A percentile compares a stretch with the other conserved stretches of the same genome.
Evolutionary conservation across 2,797 vertebrate genomes (phyloP).

Genomic region (Emydoidea blandingii): DNA sequence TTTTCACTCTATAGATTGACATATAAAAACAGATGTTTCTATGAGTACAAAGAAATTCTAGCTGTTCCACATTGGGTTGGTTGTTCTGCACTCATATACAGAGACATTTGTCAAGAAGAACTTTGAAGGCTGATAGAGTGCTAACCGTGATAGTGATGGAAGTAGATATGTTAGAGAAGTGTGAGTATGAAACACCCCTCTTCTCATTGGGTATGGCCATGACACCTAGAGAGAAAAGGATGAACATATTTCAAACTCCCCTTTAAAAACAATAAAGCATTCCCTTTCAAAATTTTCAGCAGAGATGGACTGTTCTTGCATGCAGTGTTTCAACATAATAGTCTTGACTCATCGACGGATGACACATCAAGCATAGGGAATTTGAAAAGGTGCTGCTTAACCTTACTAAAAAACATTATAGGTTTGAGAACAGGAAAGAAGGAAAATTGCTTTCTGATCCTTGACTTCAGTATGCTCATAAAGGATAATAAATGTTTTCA

Average conservation of each 20-base stretch:
- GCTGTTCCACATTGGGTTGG: slow-evolving; percentile 30
- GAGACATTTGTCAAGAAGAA: neutral
- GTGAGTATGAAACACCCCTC: neutral
- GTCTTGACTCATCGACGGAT: slow-evolving; percentile 84
- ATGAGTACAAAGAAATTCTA: slow-evolving; percentile 62
- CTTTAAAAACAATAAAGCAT: slow-evolving; percentile 44
- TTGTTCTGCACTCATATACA: neutral
- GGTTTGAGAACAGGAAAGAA: slow-evolving; percentile 79
- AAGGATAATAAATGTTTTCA: slow-evolving; percentile 80
- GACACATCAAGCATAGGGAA: slow-evolving; percentile 81
- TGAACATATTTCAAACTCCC: slow-evolving; percentile 17
- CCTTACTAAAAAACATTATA: slow-evolving; percentile 77
- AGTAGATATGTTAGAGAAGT: slow-evolving; percentile 24
- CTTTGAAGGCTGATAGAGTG: slow-evolving; percentile 12
- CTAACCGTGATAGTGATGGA: neutral
- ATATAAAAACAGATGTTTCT: slow-evolving; percentile 58
- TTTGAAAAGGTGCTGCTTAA: slow-evolving; percentile 83
- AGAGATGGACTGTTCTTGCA: slow-evolving; percentile 62
- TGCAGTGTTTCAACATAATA: slow-evolving; percentile 78
- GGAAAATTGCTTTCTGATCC: slow-evolving; percentile 83
- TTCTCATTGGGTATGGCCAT: slow-evolving; percentile 45
- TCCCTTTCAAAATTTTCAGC: slow-evolving; percentile 60
- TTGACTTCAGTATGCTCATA: slow-evolving; percentile 74
- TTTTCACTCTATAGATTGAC: slow-evolving; percentile 14
- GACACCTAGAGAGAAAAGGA: slow-evolving; percentile 48